A percentile compares a stretch with the other conserved stretches of the same genome.
These are phyloP conservation scores for Theonella swinhoei DNA, from an alignment of 37 sponge, comb jelly and placozoan species.

Conservation along the genomic window DNA sequence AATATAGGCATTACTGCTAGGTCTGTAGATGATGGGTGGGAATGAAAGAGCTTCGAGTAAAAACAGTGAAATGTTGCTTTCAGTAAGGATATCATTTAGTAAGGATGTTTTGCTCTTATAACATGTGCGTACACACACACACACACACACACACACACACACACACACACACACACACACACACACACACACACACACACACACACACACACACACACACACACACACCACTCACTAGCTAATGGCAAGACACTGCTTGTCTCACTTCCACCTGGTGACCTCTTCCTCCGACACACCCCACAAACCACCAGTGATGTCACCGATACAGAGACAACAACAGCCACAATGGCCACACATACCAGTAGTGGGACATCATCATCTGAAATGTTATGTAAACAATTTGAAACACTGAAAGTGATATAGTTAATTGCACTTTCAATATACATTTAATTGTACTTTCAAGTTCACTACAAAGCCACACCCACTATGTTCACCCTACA, in stretches of 20 bases:
- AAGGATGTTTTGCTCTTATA: not conserved
- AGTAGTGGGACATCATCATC: slow-evolving; percentile 47
- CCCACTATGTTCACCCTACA: no score
- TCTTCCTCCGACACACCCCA: not conserved
- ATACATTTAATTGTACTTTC: no score
- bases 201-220: not conserved
- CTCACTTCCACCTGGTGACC: not conserved
- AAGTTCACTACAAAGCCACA: no score
- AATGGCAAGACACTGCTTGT: not conserved
- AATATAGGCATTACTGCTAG: no score
- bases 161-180: not conserved
- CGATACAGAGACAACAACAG: not conserved
- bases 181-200: not conserved
- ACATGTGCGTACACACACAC: not conserved
- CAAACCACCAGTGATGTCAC: no score
- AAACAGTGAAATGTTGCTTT: no score
- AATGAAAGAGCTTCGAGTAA: no score
- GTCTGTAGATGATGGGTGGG: no score
- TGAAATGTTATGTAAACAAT: no score
- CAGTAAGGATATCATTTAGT: no score
- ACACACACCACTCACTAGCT: not conserved
- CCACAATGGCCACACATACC: slow-evolving; percentile 20
- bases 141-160: not conserved
- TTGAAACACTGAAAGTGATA: no score
- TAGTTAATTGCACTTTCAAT: no score